Evolutionary conservation across 1,140 invertebrate genomes (phyloP).

Genomic region (Epicauta chinensis): DNA sequence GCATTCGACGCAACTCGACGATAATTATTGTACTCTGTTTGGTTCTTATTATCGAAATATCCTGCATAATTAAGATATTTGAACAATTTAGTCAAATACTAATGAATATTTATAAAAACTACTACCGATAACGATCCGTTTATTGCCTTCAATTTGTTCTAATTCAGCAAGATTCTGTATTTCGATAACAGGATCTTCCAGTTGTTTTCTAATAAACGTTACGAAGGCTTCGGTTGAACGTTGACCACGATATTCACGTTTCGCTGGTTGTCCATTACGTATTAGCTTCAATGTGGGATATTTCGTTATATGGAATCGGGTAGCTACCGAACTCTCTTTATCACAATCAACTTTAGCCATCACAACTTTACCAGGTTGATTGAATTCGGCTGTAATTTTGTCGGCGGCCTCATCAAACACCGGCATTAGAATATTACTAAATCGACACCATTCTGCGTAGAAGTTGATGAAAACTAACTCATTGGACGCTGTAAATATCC

Average conservation of each 20-base stretch:
- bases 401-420: constrained; percentile 95
- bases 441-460: constrained; percentile 96
- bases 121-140: constrained; percentile 81
- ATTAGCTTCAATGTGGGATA: constrained; percentile 98
- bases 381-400: constrained; percentile 74
- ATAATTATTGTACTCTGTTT: constrained; percentile 73
- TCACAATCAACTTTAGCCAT: constrained; percentile 98
- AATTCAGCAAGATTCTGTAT: constrained; percentile 71
- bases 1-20: constrained; percentile 78
- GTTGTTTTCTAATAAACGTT: constrained; percentile 81
- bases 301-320: constrained; percentile 92
- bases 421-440: constrained; percentile 92
- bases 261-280: constrained; percentile 86
- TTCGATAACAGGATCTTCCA: constrained; percentile 83
- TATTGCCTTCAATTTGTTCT: constrained; percentile 76
- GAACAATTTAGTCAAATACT: neutral
- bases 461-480: constrained; percentile 98
- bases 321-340: constrained; percentile 74
- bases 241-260: constrained; percentile 89
- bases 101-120: neutral
- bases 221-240: constrained; percentile 79
- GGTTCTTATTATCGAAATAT: constrained; percentile 81
- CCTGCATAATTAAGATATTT: constrained; percentile 24
- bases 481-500: constrained; percentile 70
- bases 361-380: constrained; percentile 76